phyloP scores from a whole-genome alignment of 35 echinoderm and acorn worm genomes.

The Lytechinus pictus region DNA sequence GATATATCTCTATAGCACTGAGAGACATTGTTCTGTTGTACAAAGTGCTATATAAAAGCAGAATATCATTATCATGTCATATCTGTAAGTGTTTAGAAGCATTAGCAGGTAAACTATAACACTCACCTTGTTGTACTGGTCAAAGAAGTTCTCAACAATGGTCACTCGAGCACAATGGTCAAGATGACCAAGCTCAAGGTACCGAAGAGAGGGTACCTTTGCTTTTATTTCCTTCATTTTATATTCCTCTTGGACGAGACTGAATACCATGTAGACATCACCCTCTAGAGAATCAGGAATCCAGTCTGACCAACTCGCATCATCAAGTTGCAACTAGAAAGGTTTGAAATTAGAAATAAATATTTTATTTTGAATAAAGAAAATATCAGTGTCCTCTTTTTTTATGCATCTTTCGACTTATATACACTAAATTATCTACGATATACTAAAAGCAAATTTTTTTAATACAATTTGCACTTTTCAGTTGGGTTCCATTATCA shows the following conservation, averaged over 20 bases:
- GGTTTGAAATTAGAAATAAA: not conserved
- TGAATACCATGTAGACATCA: conserved; percentile 65
- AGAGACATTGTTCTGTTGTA: too few species aligned
- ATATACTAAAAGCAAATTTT: too few species aligned
- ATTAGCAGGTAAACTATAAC: not conserved
- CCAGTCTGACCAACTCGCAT: conserved; percentile 61
- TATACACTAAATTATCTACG: too few species aligned
- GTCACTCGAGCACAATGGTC: conserved; percentile 54
- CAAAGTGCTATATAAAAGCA: too few species aligned
- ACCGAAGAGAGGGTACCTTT: conserved; percentile 35
- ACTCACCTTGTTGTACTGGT: conserved; percentile 81
- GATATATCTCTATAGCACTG: too few species aligned
- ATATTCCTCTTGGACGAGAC: conserved; percentile 61
- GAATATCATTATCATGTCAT: too few species aligned
- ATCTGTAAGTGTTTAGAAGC: too few species aligned
- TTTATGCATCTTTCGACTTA: too few species aligned
- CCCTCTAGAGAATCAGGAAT: conserved; percentile 56
- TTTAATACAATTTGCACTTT: too few species aligned
- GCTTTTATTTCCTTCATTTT: conserved; percentile 50
- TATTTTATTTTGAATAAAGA: too few species aligned
- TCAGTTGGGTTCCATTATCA: too few species aligned
- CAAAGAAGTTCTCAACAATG: conserved; percentile 81
- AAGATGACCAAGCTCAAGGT: conserved; percentile 64
- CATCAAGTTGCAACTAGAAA: not conserved
- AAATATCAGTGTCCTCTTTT: too few species aligned